Conservation (phyloP, 2,113 vertebrate genomes). For the Pardalotus punctatus region DNA sequence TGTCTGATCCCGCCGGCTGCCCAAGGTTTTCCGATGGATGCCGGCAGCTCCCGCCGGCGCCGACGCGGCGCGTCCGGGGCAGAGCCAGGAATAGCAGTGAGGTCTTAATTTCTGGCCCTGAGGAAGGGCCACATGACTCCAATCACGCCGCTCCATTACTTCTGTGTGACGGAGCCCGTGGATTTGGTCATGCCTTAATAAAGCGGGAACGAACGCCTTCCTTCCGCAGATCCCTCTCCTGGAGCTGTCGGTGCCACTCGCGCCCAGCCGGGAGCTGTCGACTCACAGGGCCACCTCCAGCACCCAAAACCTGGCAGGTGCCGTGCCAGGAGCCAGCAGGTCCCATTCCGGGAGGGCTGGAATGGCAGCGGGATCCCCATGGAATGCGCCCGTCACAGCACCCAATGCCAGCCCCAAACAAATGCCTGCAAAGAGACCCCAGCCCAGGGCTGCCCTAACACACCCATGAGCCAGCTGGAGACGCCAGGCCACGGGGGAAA, state of each 20-base stretch:
- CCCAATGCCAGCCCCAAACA: no score
- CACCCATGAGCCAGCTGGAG: not conserved
- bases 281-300: fast-evolving
- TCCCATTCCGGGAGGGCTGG: not conserved
- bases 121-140: conserved; percentile 24
- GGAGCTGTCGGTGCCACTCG: not conserved
- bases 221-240: not conserved
- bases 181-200: not conserved
- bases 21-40: not conserved
- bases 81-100: conserved; percentile 20
- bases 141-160: not conserved
- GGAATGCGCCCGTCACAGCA: fast-evolving
- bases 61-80: fast-evolving
- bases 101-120: conserved; percentile 22
- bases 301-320: fast-evolving
- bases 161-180: not conserved
- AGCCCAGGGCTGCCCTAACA: no score
- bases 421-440: no score
- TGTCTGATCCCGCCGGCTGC: not conserved
- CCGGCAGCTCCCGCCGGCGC: not conserved
- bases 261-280: not conserved
- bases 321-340: fast-evolving
- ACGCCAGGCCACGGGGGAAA: fast-evolving
- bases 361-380: not conserved
- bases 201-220: fast-evolving